A percentile compares a stretch with the other conserved stretches of the same genome.
Conservation (phyloP, 1,140 invertebrate genomes). For the Halotydeus destructor region DNA sequence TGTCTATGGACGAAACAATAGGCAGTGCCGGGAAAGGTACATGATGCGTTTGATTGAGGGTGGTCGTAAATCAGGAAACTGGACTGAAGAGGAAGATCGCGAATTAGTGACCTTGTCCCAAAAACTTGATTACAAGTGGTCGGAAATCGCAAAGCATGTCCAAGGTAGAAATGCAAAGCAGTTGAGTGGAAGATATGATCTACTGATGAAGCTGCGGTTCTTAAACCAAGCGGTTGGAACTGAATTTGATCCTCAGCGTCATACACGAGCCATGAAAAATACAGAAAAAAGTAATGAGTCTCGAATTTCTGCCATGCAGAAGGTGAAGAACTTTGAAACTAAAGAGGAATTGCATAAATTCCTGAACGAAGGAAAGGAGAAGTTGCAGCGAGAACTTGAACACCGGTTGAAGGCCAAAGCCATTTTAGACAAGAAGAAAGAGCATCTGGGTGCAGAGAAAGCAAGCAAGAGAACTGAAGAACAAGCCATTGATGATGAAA, state of each 20-base stretch:
- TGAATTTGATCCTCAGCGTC: no score
- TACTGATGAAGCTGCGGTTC: not conserved
- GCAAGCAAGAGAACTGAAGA: no score
- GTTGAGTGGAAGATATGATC: constrained; percentile 1
- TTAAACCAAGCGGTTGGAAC: not conserved
- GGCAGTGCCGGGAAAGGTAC: constrained; percentile 13
- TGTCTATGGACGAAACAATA: constrained; percentile 11
- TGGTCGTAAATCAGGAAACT: constrained; percentile 6
- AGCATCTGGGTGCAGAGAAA: no score
- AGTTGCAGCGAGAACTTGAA: constrained; percentile 47
- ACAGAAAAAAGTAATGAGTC: not conserved
- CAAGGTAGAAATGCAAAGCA: constrained; percentile 1
- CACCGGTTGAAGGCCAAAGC: no score
- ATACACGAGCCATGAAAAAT: not conserved
- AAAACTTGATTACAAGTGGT: constrained; percentile 1
- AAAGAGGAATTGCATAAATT: not conserved
- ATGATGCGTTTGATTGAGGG: constrained; percentile 2
- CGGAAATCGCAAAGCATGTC: constrained; percentile 1
- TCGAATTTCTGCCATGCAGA: not conserved
- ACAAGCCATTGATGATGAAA: no score
- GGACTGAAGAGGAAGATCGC: constrained; percentile 6
- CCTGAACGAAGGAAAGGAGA: constrained; percentile 23
- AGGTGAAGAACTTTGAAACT: not conserved
- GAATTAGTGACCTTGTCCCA: not conserved
- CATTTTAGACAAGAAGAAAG: no score